A percentile compares a stretch with the other conserved stretches of the same genome.
These are phyloP conservation scores for Marasmarcha lunaedactyla DNA, from an alignment of 2,888 invertebrate species.

Conservation along the genomic window DNA sequence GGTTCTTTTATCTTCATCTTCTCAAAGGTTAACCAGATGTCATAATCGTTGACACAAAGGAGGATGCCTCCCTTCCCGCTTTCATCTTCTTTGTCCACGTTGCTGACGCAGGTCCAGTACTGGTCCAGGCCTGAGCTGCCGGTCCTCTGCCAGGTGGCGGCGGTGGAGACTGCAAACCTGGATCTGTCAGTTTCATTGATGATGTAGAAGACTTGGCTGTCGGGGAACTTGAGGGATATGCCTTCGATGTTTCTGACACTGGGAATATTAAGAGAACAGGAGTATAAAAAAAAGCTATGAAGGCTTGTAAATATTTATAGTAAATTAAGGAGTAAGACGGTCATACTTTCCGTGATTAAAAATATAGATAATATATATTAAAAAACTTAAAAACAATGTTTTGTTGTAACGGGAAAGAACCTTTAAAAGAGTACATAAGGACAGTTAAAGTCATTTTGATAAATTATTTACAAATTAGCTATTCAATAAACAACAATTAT, in stretches of 20 bases:
- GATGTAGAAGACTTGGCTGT: conserved; percentile 26
- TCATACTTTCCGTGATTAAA: too few relatives aligned
- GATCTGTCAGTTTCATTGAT: conserved; percentile 24
- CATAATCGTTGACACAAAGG: conserved; percentile 28
- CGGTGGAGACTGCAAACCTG: conserved; percentile 33
- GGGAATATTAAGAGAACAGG: too few relatives aligned
- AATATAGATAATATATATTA: too few relatives aligned
- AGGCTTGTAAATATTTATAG: too few relatives aligned
- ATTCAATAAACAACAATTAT: too few relatives aligned
- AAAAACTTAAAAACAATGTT: too few relatives aligned
- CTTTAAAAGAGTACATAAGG: too few relatives aligned
- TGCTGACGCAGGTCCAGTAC: conserved; percentile 36
- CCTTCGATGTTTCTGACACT: conserved; percentile 36
- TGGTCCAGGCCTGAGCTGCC: conserved; percentile 17
- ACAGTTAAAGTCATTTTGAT: too few relatives aligned
- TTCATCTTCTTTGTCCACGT: conserved; percentile 22
- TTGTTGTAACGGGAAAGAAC: too few relatives aligned
- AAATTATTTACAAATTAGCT: too few relatives aligned
- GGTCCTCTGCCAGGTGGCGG: conserved; percentile 25
- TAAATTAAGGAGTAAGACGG: too few relatives aligned
- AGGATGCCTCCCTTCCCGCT: conserved; percentile 25
- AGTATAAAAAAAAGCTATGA: too few relatives aligned
- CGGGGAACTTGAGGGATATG: conserved; percentile 32
- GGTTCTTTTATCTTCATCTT: conserved; percentile 43
- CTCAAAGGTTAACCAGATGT: conserved; percentile 37